Evolutionary conservation across 2,113 vertebrate species (phyloP).

Genomic region (Saccopteryx bilineata): DNA sequence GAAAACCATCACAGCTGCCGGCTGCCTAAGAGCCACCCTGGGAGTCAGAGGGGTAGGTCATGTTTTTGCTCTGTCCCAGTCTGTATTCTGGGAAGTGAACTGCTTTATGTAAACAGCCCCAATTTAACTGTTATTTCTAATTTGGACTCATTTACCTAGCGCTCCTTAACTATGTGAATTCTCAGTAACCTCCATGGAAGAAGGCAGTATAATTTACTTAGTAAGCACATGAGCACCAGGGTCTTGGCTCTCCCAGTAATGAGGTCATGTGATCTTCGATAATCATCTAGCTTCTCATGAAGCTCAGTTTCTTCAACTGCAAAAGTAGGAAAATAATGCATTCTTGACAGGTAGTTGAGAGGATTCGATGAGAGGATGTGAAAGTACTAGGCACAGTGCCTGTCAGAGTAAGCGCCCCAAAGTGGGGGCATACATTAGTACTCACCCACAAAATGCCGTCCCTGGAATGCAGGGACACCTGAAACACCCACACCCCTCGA

Average conservation of each 20-base stretch:
- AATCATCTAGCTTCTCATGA: background rate
- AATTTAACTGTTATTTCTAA: background rate
- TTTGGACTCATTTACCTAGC: constrained; percentile 17
- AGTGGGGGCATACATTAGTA: background rate
- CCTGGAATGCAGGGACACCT: background rate
- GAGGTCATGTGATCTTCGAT: background rate
- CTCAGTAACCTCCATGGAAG: background rate
- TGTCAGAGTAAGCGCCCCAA: background rate
- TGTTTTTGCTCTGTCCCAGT: background rate
- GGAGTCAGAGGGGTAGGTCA: background rate
- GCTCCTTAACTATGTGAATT: background rate
- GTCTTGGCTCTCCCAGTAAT: background rate
- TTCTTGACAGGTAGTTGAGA: background rate
- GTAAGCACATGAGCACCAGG: background rate
- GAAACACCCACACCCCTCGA: background rate
- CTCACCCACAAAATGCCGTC: background rate
- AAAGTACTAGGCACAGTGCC: background rate
- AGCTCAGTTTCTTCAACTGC: background rate
- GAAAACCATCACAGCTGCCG: background rate
- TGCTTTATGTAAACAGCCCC: constrained; percentile 1
- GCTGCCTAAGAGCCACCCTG: background rate
- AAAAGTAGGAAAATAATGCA: background rate
- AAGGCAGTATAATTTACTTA: background rate
- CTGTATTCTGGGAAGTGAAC: background rate
- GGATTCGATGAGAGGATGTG: background rate